Conservation (phyloP, 1,140 invertebrate species). For the Parasteatoda tepidariorum region DNA sequence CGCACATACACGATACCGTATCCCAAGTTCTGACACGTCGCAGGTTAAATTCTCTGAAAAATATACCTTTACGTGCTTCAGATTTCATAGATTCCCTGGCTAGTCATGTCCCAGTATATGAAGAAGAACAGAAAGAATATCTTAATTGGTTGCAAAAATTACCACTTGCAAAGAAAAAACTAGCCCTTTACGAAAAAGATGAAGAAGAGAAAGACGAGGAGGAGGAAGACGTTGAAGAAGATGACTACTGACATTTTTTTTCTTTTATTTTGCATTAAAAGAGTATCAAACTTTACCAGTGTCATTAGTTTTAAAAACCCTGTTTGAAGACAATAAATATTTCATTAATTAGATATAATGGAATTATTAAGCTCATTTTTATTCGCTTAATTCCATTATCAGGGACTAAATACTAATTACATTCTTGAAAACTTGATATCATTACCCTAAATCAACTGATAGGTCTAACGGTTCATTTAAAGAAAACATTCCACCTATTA, state of each 20-base stretch:
- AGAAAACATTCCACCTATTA: no score
- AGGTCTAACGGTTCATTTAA: no score
- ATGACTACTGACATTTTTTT: background rate
- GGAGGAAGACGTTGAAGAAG: background rate
- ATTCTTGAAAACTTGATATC: no score
- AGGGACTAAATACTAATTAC: no score
- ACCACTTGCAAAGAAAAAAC: background rate
- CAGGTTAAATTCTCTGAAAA: background rate
- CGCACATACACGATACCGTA: slow-evolving; percentile 73
- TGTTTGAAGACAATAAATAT: no score
- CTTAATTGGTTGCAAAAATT: slow-evolving; percentile 17
- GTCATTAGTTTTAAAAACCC: no score
- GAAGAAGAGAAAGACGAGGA: slow-evolving; percentile 10
- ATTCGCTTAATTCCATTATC: no score
- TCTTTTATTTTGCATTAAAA: no score
- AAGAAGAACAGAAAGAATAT: slow-evolving; percentile 25
- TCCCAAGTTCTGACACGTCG: slow-evolving; percentile 66
- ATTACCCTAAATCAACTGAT: no score
- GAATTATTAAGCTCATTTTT: no score
- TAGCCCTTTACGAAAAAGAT: background rate
- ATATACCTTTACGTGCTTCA: background rate
- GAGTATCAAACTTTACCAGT: no score
- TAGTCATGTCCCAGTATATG: slow-evolving; percentile 30
- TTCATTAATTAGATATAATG: no score
- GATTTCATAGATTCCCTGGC: slow-evolving; percentile 16